Percentiles rank a stretch among this genome's conserved stretches.
These are phyloP conservation scores for Tauraco erythrolophus DNA, from an alignment of 2,113 vertebrate genomes.

Conservation along the genomic window DNA sequence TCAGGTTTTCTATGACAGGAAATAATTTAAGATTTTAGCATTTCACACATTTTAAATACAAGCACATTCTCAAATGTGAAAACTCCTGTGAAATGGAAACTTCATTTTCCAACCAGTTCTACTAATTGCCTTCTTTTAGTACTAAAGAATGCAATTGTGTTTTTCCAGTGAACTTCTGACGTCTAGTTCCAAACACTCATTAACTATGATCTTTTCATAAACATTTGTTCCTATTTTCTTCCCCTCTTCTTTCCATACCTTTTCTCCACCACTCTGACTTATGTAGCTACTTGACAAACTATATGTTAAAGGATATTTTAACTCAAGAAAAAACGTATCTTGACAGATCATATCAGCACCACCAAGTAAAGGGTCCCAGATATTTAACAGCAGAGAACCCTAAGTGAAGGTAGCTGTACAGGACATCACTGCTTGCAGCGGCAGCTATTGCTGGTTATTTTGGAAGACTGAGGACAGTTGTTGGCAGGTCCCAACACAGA, in stretches of 20 bases:
- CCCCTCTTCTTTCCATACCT: neutral
- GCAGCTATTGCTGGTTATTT: neutral
- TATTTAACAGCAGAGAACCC: neutral
- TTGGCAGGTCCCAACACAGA: neutral
- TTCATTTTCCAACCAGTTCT: neutral
- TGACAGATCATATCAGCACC: neutral
- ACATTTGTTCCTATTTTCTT: neutral
- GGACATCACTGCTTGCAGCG: accelerated
- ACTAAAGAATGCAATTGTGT: neutral
- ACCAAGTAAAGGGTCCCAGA: neutral
- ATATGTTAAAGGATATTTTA: neutral
- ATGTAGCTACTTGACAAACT: neutral
- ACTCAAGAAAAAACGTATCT: neutral
- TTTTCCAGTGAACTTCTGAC: neutral
- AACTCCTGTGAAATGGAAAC: neutral
- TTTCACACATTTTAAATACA: neutral
- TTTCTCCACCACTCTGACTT: neutral
- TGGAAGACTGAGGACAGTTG: neutral
- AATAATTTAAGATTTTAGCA: slow-evolving; percentile 7
- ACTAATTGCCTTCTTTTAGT: neutral
- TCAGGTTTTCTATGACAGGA: neutral
- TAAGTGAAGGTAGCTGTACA: neutral
- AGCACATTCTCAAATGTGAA: neutral
- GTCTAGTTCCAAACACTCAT: neutral
- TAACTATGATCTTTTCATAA: neutral